Evolutionary conservation across 2,797 vertebrate genomes (phyloP).

Genomic region (Synanceia verrucosa): DNA sequence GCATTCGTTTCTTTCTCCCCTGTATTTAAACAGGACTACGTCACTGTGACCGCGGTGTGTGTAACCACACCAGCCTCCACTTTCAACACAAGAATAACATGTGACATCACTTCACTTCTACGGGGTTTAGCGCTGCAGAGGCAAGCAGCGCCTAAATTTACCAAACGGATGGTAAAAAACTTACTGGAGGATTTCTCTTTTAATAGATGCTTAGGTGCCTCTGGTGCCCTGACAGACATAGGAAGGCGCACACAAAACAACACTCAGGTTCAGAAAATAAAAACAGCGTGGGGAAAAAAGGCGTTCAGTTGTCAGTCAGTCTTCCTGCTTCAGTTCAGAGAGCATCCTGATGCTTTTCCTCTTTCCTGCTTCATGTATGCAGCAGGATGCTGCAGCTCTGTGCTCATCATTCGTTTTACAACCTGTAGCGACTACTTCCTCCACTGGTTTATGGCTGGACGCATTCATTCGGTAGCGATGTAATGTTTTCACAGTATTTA

Average conservation of each 20-base stretch:
- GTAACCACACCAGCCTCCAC: slow-evolving; percentile 57
- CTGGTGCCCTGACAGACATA: slow-evolving; percentile 47
- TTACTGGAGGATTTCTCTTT: slow-evolving; percentile 1
- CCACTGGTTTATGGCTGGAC: not conserved
- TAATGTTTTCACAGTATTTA: not conserved
- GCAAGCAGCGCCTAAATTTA: slow-evolving; percentile 32
- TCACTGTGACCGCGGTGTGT: slow-evolving; percentile 60
- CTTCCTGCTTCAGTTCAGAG: slow-evolving; percentile 60
- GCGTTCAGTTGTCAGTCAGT: slow-evolving; percentile 15
- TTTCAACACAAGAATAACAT: slow-evolving; percentile 71
- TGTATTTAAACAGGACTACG: slow-evolving; percentile 66
- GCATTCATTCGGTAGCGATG: not conserved
- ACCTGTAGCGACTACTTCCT: slow-evolving; percentile 18
- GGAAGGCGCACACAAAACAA: slow-evolving; percentile 48
- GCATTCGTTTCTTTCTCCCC: slow-evolving; percentile 38
- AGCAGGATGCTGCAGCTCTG: slow-evolving; percentile 61
- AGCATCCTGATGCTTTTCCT: slow-evolving; percentile 71
- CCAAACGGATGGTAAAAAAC: not conserved
- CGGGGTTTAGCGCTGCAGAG: slow-evolving; percentile 14
- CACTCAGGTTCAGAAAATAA: slow-evolving; percentile 37
- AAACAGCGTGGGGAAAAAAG: slow-evolving; percentile 19
- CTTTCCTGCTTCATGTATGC: slow-evolving; percentile 65
- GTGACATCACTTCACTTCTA: slow-evolving; percentile 74
- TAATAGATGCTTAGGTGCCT: slow-evolving; percentile 40
- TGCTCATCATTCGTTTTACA: slow-evolving; percentile 33